Conservation (phyloP, 2,113 vertebrate genomes). For the Rostratula benghalensis region DNA sequence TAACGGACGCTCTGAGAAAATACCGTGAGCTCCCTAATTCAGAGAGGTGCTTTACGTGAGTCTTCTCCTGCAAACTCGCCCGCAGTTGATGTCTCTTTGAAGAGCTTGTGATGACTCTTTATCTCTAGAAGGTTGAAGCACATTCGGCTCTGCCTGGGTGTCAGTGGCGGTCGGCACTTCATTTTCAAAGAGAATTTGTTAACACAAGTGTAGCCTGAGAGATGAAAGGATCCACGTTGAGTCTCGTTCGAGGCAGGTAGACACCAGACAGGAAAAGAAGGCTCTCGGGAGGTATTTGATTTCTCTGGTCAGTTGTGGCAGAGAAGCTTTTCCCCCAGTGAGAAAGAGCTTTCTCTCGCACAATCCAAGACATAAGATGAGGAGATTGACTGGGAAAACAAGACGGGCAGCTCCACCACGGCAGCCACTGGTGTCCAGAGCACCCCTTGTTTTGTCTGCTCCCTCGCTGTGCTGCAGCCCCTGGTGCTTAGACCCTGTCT, state of each 20-base stretch:
- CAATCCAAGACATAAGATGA: not conserved
- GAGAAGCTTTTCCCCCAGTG: not conserved
- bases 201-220: not conserved
- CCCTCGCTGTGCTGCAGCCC: not conserved
- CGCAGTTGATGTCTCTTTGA: constrained; percentile 41
- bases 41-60: not conserved
- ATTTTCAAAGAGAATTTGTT: constrained; percentile 64
- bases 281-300: not conserved
- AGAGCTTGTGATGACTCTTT: constrained; percentile 26
- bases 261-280: not conserved
- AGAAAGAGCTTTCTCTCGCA: not conserved
- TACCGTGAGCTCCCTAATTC: not conserved
- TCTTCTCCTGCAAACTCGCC: not conserved
- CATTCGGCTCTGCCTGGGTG: not conserved
- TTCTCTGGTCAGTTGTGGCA: not conserved
- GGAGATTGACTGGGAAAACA: not conserved
- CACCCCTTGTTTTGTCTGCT: not conserved
- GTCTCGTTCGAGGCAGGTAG: rapidly evolving
- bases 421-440: not conserved
- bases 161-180: not conserved
- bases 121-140: not conserved
- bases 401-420: not conserved
- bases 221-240: constrained; percentile 25
- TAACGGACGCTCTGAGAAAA: not conserved
- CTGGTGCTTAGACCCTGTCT: not conserved